A percentile compares a stretch with the other conserved stretches of the same genome.
These are phyloP conservation scores for Cecropterus lyciades DNA, from an alignment of 1,140 invertebrate species.

Conservation along the genomic window DNA sequence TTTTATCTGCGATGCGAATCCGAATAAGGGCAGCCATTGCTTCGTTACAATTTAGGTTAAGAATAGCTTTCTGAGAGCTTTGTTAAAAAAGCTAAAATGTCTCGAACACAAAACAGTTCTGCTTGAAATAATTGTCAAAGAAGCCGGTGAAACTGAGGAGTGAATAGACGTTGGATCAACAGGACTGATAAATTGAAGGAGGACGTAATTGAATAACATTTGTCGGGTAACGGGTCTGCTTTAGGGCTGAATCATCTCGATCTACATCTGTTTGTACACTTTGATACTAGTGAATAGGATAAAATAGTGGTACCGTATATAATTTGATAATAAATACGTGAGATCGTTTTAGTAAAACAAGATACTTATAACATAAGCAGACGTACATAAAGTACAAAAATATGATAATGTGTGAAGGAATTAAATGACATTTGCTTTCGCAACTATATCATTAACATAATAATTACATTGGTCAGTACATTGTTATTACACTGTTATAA, in stretches of 20 bases:
- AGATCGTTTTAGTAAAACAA: no score
- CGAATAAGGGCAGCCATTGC: conserved; percentile 31
- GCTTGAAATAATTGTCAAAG: conserved; percentile 33
- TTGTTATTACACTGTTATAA: no score
- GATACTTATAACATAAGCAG: no score
- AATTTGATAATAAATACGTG: neutral
- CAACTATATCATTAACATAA: no score
- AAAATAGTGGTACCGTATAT: no score
- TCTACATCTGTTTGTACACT: neutral
- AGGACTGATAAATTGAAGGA: conserved; percentile 31
- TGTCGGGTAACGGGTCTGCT: conserved; percentile 12
- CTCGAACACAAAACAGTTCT: conserved; percentile 25
- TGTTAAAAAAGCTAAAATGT: conserved; percentile 34
- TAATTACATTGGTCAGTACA: no score
- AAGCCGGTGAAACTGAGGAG: conserved; percentile 25
- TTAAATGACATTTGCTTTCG: no score
- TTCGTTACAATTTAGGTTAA: conserved; percentile 30
- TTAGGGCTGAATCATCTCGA: conserved; percentile 7
- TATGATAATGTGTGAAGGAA: no score
- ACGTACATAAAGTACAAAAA: no score
- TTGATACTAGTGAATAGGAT: neutral
- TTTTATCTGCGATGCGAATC: conserved; percentile 30
- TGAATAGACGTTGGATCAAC: conserved; percentile 33
- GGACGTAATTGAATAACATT: conserved; percentile 33
- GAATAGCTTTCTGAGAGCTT: conserved; percentile 34